Evolutionary conservation across 2,797 vertebrate genomes (phyloP).

Genomic region (Benthosema pterotum): DNA sequence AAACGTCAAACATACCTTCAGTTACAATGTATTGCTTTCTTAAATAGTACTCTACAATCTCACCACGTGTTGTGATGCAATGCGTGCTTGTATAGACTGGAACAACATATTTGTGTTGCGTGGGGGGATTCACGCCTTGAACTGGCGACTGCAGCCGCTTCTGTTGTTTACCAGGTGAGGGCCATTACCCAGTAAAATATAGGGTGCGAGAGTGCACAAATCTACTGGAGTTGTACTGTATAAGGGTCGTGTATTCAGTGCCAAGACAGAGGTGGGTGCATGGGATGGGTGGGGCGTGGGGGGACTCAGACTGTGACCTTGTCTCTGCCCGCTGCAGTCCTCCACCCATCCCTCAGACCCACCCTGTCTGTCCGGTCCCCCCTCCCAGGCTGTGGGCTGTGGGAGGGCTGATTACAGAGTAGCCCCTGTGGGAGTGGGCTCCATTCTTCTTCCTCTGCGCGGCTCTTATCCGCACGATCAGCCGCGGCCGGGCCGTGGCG

Average conservation of each 20-base stretch:
- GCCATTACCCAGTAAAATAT: neutral
- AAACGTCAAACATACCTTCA: too few relatives aligned
- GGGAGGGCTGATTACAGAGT: constrained; percentile 66
- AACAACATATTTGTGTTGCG: too few relatives aligned
- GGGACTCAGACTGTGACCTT: constrained; percentile 26
- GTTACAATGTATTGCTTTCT: too few relatives aligned
- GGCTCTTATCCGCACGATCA: constrained; percentile 59
- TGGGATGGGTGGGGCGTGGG: neutral
- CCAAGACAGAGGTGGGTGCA: neutral
- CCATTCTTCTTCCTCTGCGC: constrained; percentile 45
- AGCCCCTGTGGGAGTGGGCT: constrained; percentile 54
- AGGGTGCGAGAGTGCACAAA: too few relatives aligned
- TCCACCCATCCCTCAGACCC: constrained; percentile 22
- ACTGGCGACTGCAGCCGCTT: constrained; percentile 16
- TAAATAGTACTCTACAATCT: too few relatives aligned
- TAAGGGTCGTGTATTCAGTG: neutral
- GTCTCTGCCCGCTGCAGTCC: constrained; percentile 14
- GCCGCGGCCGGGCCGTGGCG: constrained; percentile 21
- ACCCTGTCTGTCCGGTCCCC: neutral
- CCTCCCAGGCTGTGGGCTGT: constrained; percentile 41
- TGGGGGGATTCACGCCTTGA: neutral
- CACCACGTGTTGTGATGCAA: too few relatives aligned
- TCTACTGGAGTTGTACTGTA: too few relatives aligned
- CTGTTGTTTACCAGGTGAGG: constrained; percentile 18
- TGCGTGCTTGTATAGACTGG: too few relatives aligned